These are phyloP conservation scores for Dufourea novaeangliae DNA, from an alignment of 1,140 invertebrate genomes.

Conservation along the genomic window DNA sequence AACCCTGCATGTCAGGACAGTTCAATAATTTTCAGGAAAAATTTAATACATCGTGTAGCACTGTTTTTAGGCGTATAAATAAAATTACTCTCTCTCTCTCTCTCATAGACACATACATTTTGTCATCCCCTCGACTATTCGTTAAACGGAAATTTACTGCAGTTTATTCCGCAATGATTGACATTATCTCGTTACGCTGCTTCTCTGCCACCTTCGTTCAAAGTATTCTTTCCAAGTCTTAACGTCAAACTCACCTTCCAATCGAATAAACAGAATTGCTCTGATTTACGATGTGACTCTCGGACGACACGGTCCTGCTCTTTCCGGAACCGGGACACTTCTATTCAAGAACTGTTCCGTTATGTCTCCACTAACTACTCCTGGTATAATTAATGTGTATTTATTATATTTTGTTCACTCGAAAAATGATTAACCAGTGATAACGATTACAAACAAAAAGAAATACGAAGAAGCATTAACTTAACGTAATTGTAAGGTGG, in stretches of 20 bases:
- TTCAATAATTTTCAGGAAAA: too few species aligned
- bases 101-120: too few species aligned
- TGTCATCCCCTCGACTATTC: neutral
- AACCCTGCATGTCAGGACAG: too few species aligned
- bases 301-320: constrained; percentile 45
- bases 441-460: neutral
- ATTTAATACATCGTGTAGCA: too few species aligned
- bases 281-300: constrained; percentile 62
- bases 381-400: constrained; percentile 41
- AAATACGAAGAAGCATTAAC: too few species aligned
- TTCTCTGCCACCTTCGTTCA: constrained; percentile 28
- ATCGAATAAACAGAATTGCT: constrained; percentile 66
- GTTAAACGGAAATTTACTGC: neutral
- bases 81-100: too few species aligned
- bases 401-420: constrained; percentile 41
- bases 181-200: constrained; percentile 12
- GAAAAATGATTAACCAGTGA: neutral
- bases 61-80: too few species aligned
- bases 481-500: too few species aligned
- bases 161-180: neutral
- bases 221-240: constrained; percentile 31
- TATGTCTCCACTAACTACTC: constrained; percentile 28
- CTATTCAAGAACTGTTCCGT: constrained; percentile 45
- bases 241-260: constrained; percentile 62
- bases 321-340: constrained; percentile 44